phyloP scores from a whole-genome alignment of 2,113 vertebrate genomes.

The Lathamus discolor region DNA sequence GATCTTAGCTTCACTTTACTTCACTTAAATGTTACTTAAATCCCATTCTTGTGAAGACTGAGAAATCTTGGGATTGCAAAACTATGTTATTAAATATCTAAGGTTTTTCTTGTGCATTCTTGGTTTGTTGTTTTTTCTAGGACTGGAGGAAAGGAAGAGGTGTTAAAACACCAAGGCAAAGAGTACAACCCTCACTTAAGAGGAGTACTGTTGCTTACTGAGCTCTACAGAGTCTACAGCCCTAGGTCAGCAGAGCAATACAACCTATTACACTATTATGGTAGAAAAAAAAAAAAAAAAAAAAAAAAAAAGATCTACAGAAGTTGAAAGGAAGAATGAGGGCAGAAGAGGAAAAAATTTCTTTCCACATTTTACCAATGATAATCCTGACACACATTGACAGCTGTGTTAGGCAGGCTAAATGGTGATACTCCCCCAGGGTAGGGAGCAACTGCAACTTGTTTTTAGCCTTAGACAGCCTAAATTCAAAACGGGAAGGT shows the following conservation, averaged over 20 bases:
- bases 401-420: neutral
- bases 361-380: neutral
- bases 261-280: neutral
- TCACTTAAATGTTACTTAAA: neutral
- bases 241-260: neutral
- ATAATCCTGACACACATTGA: neutral
- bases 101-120: rapidly evolving
- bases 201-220: neutral
- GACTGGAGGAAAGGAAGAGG: neutral
- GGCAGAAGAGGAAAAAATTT: neutral
- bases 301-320: neutral
- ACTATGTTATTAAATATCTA: neutral
- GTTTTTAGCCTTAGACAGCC: neutral
- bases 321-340: neutral
- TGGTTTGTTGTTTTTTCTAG: neutral
- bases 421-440: neutral
- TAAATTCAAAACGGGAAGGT: neutral
- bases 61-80: neutral
- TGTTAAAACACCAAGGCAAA: neutral
- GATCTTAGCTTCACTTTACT: neutral
- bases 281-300: neutral
- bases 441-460: neutral
- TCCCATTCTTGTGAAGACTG: neutral
- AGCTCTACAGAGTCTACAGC: neutral
- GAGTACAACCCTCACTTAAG: neutral